Evolutionary conservation across 2,113 vertebrate species (phyloP).

Genomic region (Balaeniceps rex): DNA sequence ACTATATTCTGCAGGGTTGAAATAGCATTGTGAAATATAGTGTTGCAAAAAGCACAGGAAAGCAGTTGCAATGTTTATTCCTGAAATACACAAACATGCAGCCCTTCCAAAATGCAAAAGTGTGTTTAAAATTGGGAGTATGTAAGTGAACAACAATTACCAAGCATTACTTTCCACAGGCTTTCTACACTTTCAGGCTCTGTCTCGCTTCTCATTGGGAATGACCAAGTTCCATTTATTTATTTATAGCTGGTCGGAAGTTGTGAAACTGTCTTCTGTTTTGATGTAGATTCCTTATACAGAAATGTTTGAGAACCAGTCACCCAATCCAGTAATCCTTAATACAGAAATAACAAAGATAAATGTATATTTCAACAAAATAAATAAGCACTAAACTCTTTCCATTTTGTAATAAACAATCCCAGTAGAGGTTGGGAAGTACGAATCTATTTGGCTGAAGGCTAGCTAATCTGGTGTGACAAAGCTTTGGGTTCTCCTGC

Average conservation of each 20-base stretch:
- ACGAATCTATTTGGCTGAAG: background rate
- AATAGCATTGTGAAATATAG: conserved; percentile 7
- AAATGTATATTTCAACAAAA: background rate
- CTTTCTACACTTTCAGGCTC: background rate
- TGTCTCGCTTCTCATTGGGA: background rate
- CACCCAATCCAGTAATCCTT: background rate
- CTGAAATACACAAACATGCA: background rate
- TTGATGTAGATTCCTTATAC: background rate
- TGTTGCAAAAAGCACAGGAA: conserved; percentile 31
- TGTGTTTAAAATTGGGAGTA: background rate
- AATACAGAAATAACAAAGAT: background rate
- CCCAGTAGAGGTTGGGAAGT: background rate
- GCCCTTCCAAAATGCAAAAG: background rate
- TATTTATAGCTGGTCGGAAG: background rate
- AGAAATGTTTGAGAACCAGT: background rate
- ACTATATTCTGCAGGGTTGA: background rate
- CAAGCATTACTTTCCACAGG: background rate
- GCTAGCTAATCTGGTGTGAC: background rate
- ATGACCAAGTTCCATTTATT: background rate
- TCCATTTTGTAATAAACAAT: background rate
- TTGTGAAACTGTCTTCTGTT: background rate
- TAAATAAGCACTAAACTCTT: background rate
- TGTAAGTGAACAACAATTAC: background rate
- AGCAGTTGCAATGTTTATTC: conserved; percentile 4
- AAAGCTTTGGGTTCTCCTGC: background rate